Evolutionary conservation across 2,888 invertebrate genomes (phyloP).

Genomic region (Mimumesa dahlbomi): DNA sequence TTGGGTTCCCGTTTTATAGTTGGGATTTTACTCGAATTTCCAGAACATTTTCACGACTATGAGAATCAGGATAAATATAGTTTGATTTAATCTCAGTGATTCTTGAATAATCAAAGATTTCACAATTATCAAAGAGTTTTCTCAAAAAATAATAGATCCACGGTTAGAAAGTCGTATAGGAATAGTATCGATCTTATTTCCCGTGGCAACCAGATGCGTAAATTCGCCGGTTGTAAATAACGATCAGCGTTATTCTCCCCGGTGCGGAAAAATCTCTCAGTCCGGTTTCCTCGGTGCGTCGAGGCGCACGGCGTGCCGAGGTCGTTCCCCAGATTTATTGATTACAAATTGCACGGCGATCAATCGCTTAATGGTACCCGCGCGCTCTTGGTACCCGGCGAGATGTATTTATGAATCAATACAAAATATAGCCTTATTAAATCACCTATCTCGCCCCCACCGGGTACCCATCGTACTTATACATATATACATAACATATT

Average conservation of each 20-base stretch:
- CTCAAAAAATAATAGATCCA: too few species aligned
- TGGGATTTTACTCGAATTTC: too few species aligned
- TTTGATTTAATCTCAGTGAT: too few species aligned
- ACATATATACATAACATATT: slow-evolving; percentile 42
- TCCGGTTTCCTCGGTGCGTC: slow-evolving; percentile 53
- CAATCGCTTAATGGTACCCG: slow-evolving; percentile 70
- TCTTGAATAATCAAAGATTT: too few species aligned
- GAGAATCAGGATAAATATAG: too few species aligned
- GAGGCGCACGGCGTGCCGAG: slow-evolving; percentile 37
- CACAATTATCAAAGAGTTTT: too few species aligned
- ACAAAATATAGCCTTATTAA: slow-evolving; percentile 71
- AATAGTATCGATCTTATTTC: too few species aligned
- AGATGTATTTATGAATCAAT: slow-evolving; percentile 71
- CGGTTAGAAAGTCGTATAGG: too few species aligned
- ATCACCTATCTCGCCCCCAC: slow-evolving; percentile 64
- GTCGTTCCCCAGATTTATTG: slow-evolving; percentile 70
- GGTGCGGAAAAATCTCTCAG: slow-evolving; percentile 47
- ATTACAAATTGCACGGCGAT: slow-evolving; percentile 73
- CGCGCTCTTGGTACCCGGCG: slow-evolving; percentile 41
- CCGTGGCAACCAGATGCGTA: too few species aligned
- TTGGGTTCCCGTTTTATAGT: too few species aligned
- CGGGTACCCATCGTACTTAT: too few species aligned
- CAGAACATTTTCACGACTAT: too few species aligned
- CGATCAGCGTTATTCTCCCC: slow-evolving; percentile 31
- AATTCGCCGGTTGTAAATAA: slow-evolving; percentile 60